phyloP scores from a whole-genome alignment of 2,797 vertebrate genomes.

The Tauraco hartlaubi region DNA sequence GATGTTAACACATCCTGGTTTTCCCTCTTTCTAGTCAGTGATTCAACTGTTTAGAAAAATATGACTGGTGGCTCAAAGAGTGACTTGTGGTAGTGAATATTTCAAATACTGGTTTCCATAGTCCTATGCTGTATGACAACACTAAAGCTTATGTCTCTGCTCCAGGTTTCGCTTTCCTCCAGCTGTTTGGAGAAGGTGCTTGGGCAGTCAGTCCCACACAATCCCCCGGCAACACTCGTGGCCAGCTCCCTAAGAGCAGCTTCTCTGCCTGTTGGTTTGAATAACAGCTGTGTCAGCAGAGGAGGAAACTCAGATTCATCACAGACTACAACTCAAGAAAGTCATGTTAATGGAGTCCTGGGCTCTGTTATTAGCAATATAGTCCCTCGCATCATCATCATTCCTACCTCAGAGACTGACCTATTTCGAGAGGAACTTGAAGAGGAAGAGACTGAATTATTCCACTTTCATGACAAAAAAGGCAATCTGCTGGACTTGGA shows the following conservation, averaged over 20 bases:
- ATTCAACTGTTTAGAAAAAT: neutral
- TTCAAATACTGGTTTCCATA: neutral
- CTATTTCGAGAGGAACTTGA: constrained; percentile 59
- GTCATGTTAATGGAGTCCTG: constrained; percentile 2
- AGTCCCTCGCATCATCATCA: constrained; percentile 85
- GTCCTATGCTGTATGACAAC: neutral
- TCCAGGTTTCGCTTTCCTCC: constrained; percentile 45
- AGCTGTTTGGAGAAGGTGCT: constrained; percentile 39
- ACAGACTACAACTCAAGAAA: neutral
- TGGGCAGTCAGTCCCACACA: neutral
- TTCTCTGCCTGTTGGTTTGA: constrained; percentile 70
- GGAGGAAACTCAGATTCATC: neutral
- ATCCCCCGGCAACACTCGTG: constrained; percentile 59
- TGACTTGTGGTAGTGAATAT: neutral
- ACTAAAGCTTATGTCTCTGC: neutral
- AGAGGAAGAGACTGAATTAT: constrained; percentile 62
- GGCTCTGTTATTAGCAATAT: constrained; percentile 33
- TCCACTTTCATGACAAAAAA: constrained; percentile 58
- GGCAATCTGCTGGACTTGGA: constrained; percentile 64
- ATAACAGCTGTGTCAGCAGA: constrained; percentile 11
- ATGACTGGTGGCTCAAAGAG: neutral
- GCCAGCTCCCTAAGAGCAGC: constrained; percentile 79
- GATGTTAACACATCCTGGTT: neutral
- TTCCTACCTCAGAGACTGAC: constrained; percentile 85
- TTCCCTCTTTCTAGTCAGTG: neutral